Evolutionary conservation across 2,888 invertebrate species (phyloP).

Genomic region (Pseudanteris insignis): DNA sequence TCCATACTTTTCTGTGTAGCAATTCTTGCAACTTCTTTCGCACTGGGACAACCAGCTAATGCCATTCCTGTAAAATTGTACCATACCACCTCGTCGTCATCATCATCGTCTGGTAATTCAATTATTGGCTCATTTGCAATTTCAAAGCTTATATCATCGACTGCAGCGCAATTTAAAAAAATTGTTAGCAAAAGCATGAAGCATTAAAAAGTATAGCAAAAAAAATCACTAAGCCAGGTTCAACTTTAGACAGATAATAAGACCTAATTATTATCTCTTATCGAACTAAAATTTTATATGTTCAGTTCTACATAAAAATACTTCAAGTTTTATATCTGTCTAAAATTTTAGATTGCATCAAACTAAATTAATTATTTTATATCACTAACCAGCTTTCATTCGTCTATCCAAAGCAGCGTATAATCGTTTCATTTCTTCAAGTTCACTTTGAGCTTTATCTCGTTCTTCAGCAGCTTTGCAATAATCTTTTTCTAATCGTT

Average conservation of each 20-base stretch:
- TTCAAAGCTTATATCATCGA: constrained; percentile 46
- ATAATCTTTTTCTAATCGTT: constrained; percentile 83
- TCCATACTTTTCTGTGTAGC: constrained; percentile 64
- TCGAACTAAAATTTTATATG: too few relatives aligned
- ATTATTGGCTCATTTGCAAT: constrained; percentile 52
- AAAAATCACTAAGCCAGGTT: too few relatives aligned
- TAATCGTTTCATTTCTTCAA: constrained; percentile 82
- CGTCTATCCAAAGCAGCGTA: constrained; percentile 79
- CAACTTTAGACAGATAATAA: too few relatives aligned
- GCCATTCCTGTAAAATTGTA: constrained; percentile 65
- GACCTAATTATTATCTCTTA: too few relatives aligned
- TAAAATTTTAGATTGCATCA: constrained; percentile 1
- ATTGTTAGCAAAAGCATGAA: constrained; percentile 17
- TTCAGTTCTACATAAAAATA: too few relatives aligned
- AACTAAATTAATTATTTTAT: too few relatives aligned
- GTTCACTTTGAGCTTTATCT: constrained; percentile 77
- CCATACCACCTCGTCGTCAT: constrained; percentile 56
- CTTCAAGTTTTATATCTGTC: too few relatives aligned
- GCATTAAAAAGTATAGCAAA: too few relatives aligned
- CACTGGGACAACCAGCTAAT: constrained; percentile 64
- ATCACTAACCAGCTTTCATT: constrained; percentile 62
- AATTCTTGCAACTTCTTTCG: constrained; percentile 63
- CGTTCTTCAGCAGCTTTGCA: constrained; percentile 79
- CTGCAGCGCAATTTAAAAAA: background rate
- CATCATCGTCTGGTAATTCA: constrained; percentile 56